Evolutionary conservation across 2,113 vertebrate species (phyloP), one percentile per base, ranked within the genome.

Genomic region (Morone saxatilis): DNA sequence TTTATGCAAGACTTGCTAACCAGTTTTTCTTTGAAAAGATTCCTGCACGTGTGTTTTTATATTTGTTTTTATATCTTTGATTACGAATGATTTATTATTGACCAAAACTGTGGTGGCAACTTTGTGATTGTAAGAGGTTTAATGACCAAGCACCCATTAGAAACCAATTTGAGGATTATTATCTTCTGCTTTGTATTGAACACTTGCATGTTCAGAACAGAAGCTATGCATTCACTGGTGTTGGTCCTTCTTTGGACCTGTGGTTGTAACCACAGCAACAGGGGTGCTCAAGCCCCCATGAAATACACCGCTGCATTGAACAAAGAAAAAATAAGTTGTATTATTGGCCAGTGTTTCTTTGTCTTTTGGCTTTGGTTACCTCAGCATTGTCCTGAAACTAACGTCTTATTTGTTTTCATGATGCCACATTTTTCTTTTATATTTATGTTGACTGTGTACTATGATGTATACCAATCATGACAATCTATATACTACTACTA

Each of bases 181-280:
- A 51, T 60, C 4, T 63, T 59, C 56, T 70, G 13, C 53, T 69
- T 69, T 78, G 25, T 79, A 43, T 67, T 40, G 22, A 69, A 80
- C 56, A 65, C 16, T 20, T 54, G 12, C 25, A 74, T 63, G 65
- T 57, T 47, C n/a, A 38, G 22, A 43, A 38, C n/a, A 38, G 22
- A 43, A 38, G 22, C 61, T 59, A 0, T 76, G 65, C 10, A 50
- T 43, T 65, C 45, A 74, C 31, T 45, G 38, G 10, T 65, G 71
- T 45, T 72, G 25, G 17, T 51, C 22, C 62, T 43, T 67, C 38
- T 71, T 75, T 62, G 36, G 63, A 47, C 47, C 62, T 91, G 91
- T 92, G 91, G 84, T 93, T 93, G 50, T 92, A 72, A 94, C 83
- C 40, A 50, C 88, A 69, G 81, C 16, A 4, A 61, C 51, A 16